Evolutionary conservation across 2,113 vertebrate genomes (phyloP).

Genomic region (Petrocephalus zakoni): DNA sequence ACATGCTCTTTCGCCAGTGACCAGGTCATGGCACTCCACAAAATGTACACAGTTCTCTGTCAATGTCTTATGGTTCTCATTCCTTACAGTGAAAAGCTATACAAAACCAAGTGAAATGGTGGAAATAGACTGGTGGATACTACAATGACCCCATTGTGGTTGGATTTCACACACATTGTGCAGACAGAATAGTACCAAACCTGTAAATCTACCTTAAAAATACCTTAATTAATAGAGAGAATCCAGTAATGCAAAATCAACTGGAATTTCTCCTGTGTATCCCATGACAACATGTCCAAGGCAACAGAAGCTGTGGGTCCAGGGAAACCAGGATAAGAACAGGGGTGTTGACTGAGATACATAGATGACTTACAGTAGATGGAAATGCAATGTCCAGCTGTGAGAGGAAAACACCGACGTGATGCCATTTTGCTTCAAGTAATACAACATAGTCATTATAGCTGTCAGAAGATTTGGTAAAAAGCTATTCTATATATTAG

Average conservation of each 20-base stretch:
- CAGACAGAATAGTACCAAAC: neutral
- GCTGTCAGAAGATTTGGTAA: neutral
- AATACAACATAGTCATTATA: neutral
- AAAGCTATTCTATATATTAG: neutral
- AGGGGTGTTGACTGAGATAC: neutral
- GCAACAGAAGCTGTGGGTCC: neutral
- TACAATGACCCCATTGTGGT: neutral
- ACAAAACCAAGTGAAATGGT: slow-evolving; percentile 30
- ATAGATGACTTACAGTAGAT: neutral
- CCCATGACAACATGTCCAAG: neutral
- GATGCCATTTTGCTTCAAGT: neutral
- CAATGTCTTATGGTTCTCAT: slow-evolving; percentile 49
- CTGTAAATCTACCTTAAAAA: neutral
- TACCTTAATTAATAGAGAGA: neutral
- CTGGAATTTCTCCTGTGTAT: neutral
- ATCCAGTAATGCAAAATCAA: neutral
- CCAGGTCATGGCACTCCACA: slow-evolving; percentile 37
- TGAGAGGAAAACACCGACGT: neutral
- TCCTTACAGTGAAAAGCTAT: slow-evolving; percentile 17
- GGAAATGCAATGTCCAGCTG: neutral
- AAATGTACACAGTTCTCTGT: slow-evolving; percentile 33
- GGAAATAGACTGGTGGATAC: neutral
- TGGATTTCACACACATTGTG: neutral
- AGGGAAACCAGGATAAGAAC: neutral
- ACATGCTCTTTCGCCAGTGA: slow-evolving; percentile 54